Base-by-base conservation (phyloP, 2,888 invertebrate genomes). In the Marronus borbonicus region DNA sequence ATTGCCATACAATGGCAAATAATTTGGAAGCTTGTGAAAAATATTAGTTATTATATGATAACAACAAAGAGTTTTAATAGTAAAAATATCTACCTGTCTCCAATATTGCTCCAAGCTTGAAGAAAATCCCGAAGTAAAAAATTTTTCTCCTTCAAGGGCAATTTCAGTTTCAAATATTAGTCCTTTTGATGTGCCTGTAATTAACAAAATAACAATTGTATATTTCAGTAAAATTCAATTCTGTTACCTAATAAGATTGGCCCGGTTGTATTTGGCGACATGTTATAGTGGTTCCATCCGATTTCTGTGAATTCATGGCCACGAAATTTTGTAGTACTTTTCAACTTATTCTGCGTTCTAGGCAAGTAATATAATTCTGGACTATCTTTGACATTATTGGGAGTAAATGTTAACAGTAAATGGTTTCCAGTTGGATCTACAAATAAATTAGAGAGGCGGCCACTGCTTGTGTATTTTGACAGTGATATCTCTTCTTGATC, bases 131-230 rank as follows among this genome's bases (percentile, higher is more conserved):
- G 93, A 93, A 75, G 94, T 93, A 86, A 96, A 96, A 87, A 96
- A 93, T 86, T 94, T 94, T 80, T 98, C 97, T 80, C 94, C 95
- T 75, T 95, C 95, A 12, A 93, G 90, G 24, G 93, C 92, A 72
- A 98, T 91, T 87, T 98, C 97, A 0, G 96, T 96, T 89, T 98
- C 98, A 88, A 97, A 93, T 80, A 98, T 95, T 64, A 96, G 90
- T 0, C 98, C 98, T 86, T 94, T 95, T 0, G 95, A 95, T 0
- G 97, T 98, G 5, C 98, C 98, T 76, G 97, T 14, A 50, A 62
- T 62, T 62, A 28, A 28, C 3, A 62, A 17, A 17, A 4, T 24
- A 24, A 24, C 24, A 24, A 24, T 24, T 24, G 24, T 24, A 24
- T 1, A 24, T 24, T 24, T 17, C 10, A 36, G 7, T 28, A n/a